phyloP scores from a whole-genome alignment of 1,140 invertebrate genomes.

The Drosophila lacteicornis region DNA sequence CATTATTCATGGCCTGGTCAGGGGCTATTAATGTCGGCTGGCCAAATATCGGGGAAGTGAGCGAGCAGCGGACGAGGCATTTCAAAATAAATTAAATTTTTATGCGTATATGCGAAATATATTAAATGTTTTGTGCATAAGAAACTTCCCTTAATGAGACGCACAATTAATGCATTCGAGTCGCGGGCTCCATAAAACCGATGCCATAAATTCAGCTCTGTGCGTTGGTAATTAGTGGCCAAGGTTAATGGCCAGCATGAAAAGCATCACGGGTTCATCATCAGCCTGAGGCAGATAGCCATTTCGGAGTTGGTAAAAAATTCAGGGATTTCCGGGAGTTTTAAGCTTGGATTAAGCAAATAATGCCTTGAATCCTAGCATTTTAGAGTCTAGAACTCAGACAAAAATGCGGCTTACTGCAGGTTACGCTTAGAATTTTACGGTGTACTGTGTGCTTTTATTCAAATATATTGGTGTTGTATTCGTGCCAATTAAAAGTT shows the following conservation, averaged over 20 bases:
- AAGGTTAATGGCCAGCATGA: constrained; percentile 48
- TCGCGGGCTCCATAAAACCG: constrained; percentile 36
- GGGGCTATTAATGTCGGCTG: constrained; percentile 56
- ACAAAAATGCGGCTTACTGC: too few relatives aligned
- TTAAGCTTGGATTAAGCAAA: not conserved
- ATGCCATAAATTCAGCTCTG: constrained; percentile 51
- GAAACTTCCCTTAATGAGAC: constrained; percentile 56
- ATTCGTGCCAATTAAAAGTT: too few relatives aligned
- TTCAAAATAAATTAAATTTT: constrained; percentile 65
- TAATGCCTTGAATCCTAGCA: too few relatives aligned
- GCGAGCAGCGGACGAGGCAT: constrained; percentile 11
- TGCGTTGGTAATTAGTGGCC: constrained; percentile 52
- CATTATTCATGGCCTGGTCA: constrained; percentile 58
- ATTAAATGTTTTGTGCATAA: constrained; percentile 62
- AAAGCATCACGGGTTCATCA: constrained; percentile 39
- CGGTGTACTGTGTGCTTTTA: too few relatives aligned
- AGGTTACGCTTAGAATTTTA: too few relatives aligned
- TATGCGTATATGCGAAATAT: constrained; percentile 42
- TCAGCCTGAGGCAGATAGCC: not conserved
- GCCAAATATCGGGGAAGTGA: constrained; percentile 33
- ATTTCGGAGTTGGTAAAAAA: not conserved
- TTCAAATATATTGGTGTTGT: too few relatives aligned
- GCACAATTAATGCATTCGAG: constrained; percentile 58
- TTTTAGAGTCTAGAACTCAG: too few relatives aligned
- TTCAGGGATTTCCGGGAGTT: not conserved